Conservation (phyloP, 1,140 invertebrate species). For the Onthophagus taurus region DNA sequence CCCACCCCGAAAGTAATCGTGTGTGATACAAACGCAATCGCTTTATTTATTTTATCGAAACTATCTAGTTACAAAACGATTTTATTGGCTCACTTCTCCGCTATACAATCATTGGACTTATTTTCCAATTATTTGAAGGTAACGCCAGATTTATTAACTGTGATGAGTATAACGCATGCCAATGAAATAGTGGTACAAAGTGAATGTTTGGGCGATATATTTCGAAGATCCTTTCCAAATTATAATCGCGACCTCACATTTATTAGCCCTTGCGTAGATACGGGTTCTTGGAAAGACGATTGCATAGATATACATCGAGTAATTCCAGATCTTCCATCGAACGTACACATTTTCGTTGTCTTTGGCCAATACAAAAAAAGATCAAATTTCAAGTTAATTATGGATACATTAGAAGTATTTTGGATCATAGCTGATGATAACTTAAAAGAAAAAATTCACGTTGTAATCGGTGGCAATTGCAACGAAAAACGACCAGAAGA, state of each 20-base stretch:
- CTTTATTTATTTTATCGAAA: conserved; percentile 23
- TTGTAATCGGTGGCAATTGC: conserved; percentile 30
- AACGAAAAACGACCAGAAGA: conserved; percentile 19
- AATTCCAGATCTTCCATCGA: conserved; percentile 27
- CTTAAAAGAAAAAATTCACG: conserved; percentile 23
- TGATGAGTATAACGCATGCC: conserved; percentile 24
- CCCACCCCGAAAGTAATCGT: conserved; percentile 23
- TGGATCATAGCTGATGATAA: conserved; percentile 18
- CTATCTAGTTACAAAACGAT: conserved; percentile 23
- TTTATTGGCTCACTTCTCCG: conserved; percentile 23
- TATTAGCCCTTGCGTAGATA: conserved; percentile 26
- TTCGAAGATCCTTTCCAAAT: conserved; percentile 25
- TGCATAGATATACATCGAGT: conserved; percentile 26
- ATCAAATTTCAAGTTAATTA: conserved; percentile 29
- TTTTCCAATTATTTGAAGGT: conserved; percentile 21
- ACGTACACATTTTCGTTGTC: conserved; percentile 25
- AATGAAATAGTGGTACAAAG: conserved; percentile 28
- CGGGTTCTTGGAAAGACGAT: conserved; percentile 26
- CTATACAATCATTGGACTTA: conserved; percentile 18
- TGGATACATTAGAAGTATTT: conserved; percentile 29
- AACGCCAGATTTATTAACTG: conserved; percentile 22
- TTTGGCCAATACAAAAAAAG: conserved; percentile 26
- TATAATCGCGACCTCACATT: conserved; percentile 18
- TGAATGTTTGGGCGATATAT: conserved; percentile 23
- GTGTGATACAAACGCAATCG: conserved; percentile 24